Evolutionary conservation across 1,140 invertebrate genomes (phyloP).

Genomic region (Pseudoatta argentina): DNA sequence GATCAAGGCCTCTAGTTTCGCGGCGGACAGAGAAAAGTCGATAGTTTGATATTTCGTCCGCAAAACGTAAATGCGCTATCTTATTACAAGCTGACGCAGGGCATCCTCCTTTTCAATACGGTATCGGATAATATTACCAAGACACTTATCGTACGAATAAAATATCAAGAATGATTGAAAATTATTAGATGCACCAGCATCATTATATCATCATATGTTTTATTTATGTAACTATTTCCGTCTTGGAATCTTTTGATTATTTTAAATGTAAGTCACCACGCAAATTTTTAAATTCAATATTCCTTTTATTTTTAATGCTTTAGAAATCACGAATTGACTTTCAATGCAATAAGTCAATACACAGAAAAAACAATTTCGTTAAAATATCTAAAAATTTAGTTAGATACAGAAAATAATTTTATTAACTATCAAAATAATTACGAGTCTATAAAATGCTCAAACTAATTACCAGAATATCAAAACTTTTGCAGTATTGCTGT

Average conservation of each 20-base stretch:
- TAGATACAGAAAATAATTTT: no score
- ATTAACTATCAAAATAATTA: no score
- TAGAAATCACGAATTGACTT: slow-evolving; percentile 20
- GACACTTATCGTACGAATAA: not conserved
- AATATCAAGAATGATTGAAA: slow-evolving; percentile 9
- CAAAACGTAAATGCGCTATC: not conserved
- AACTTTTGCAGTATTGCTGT: no score
- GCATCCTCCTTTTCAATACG: not conserved
- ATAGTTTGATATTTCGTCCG: slow-evolving; percentile 4
- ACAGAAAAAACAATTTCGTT: no score
- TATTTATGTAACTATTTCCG: not conserved
- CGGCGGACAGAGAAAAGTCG: slow-evolving; percentile 16
- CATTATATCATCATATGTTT: not conserved
- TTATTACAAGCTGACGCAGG: not conserved
- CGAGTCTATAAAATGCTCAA: no score
- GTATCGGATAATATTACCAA: not conserved
- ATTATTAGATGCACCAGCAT: not conserved
- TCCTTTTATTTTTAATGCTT: not conserved
- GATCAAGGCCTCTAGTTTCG: slow-evolving; percentile 53
- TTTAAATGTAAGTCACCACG: not conserved
- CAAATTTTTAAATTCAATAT: slow-evolving; percentile 1
- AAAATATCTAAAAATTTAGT: no score
- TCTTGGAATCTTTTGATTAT: not conserved
- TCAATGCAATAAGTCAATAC: not conserved
- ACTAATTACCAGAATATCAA: no score